Evolutionary conservation across 2,797 vertebrate species (phyloP), one percentile per base, ranked within the genome.

Genomic region (Argya squamiceps): DNA sequence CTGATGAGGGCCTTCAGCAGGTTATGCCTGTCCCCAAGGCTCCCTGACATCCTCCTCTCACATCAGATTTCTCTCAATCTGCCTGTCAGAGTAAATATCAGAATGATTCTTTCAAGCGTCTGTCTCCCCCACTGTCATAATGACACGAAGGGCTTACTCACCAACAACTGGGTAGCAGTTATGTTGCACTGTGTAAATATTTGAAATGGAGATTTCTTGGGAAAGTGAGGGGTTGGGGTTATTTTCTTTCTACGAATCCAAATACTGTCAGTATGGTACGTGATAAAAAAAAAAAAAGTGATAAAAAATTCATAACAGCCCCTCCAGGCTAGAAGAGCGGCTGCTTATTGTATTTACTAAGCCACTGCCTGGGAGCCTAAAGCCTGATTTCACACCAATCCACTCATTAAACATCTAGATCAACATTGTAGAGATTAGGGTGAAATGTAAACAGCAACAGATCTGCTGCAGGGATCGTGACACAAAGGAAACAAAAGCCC

Each of bases 311-410:
- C 47, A 70, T 95, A 96, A 86, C 52, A 87, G 84, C 59, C 88
- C 81, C 95, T 95, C 49, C 76, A 86, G 90, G 86, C 75, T 56
- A 94, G 67, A 95, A 47, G 47, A 96, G 59, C 2, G 39, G 34
- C 49, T 96, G 93, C 63, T 96, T 96, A 96, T 95, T 96, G 90
- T 97, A 93, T 95, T 97, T 97, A 87, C 84, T 82, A 84, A 96
- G 94, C 78, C 69, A 70, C 70, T 89, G 67, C 49, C 71, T 94
- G 44, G 32, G 36, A 97, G 89, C 89, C 81, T 21, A 74, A 73
- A 96, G 94, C 60, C 87, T 90, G 93, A 93, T 97, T 97, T 94
- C 93, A 95, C 46, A 94, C 81, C 92, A 80, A 89, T 58, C 82
- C 71, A 81, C 71, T 97, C 92, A 92, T 94, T 97, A 97, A 97